Evolutionary conservation across 2,113 vertebrate genomes (phyloP).

Genomic region (Leptodactylus fuscus): DNA sequence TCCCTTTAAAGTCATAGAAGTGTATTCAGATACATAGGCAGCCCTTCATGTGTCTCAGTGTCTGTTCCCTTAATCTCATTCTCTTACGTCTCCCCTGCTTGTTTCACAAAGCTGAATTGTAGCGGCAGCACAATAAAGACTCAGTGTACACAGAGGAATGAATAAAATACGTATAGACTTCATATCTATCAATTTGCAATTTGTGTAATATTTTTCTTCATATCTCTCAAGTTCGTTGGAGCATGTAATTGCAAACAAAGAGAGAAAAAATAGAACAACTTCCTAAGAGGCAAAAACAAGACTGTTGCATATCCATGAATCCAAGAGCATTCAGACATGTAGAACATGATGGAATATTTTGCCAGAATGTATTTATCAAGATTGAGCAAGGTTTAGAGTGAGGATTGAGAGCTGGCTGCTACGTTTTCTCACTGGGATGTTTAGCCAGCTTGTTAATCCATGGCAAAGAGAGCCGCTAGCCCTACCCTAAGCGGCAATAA

Average conservation of each 20-base stretch:
- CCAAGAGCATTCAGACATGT: conserved; percentile 57
- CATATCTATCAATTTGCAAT: conserved; percentile 60
- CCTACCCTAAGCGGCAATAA: background rate
- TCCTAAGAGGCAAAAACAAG: conserved; percentile 59
- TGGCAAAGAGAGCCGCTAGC: background rate
- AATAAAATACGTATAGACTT: conserved; percentile 56
- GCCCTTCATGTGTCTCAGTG: no score
- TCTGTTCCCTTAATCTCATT: conserved; percentile 39
- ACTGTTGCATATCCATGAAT: conserved; percentile 59
- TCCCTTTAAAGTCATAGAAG: background rate
- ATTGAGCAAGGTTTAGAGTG: conserved; percentile 41
- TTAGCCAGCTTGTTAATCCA: conserved; percentile 20
- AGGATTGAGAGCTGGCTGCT: conserved; percentile 28
- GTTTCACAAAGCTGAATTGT: conserved; percentile 35
- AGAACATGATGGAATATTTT: conserved; percentile 50
- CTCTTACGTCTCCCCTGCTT: background rate
- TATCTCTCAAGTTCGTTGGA: conserved; percentile 56
- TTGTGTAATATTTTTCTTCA: conserved; percentile 61
- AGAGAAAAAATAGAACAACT: conserved; percentile 55
- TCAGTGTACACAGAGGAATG: conserved; percentile 39
- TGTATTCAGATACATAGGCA: no score
- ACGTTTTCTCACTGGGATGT: background rate
- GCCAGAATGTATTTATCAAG: conserved; percentile 57
- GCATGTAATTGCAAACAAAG: conserved; percentile 61
- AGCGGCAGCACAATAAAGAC: conserved; percentile 35